phyloP scores from a whole-genome alignment of 2,888 invertebrate species.

The Odontothrips loti region DNA sequence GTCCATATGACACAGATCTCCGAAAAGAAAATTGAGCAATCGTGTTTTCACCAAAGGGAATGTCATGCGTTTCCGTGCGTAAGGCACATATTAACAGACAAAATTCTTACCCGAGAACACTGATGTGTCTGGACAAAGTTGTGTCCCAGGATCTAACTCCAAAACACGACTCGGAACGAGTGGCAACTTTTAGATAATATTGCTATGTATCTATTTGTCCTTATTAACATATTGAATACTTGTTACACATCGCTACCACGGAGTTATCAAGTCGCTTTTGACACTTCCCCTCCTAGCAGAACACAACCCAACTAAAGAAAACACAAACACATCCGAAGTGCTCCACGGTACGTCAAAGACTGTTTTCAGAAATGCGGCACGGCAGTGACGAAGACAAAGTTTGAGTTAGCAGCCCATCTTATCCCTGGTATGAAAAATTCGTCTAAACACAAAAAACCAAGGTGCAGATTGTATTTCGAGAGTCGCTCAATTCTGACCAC shows the following conservation, averaged over 20 bases:
- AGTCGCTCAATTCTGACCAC: background rate
- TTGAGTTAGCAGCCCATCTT: background rate
- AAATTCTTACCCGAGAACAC: no score
- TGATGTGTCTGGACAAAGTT: no score
- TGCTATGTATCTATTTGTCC: background rate
- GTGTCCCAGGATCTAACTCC: background rate
- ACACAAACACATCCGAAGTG: conserved; percentile 9
- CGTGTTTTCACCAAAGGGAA: no score
- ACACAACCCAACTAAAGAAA: background rate
- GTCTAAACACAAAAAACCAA: background rate
- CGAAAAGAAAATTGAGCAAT: no score
- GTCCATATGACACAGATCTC: no score
- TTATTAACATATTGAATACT: conserved; percentile 1
- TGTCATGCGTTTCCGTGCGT: no score
- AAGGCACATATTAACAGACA: no score
- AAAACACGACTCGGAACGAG: background rate
- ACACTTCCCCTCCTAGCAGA: conserved; percentile 20
- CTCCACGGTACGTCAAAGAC: conserved; percentile 6
- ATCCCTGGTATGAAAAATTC: background rate
- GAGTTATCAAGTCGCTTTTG: background rate
- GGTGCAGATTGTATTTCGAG: background rate
- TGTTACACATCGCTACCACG: background rate
- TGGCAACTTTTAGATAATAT: background rate
- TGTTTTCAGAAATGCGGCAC: background rate
- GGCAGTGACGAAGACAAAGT: background rate